Conservation (phyloP, 2,888 invertebrate genomes). For the Myathropa florea region DNA sequence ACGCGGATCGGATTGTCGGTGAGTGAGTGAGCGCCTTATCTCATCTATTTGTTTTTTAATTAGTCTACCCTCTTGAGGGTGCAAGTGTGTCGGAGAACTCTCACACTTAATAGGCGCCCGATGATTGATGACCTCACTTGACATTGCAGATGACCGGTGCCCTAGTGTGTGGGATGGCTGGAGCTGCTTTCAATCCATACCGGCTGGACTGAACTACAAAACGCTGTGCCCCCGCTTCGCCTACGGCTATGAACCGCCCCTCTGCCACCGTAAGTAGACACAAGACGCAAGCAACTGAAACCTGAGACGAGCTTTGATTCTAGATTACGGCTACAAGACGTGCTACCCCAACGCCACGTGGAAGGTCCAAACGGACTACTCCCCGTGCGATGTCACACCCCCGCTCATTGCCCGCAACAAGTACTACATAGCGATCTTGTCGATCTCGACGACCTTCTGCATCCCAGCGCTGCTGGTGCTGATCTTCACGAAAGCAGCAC, state of each 20-base stretch:
- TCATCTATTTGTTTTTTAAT: too few relatives aligned
- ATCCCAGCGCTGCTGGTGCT: conserved; percentile 84
- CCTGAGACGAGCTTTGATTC: not conserved
- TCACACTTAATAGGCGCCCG: too few relatives aligned
- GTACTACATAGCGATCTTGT: conserved; percentile 82
- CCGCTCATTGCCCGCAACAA: conserved; percentile 82
- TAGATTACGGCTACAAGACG: conserved; percentile 83
- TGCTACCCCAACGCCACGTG: conserved; percentile 83
- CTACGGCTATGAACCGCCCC: conserved; percentile 82
- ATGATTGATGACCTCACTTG: not conserved
- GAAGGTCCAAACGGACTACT: conserved; percentile 84
- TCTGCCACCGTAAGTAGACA: conserved; percentile 82
- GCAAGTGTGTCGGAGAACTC: not conserved
- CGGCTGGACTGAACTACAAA: conserved; percentile 79
- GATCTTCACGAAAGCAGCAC: conserved; percentile 82
- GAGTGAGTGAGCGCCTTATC: too few relatives aligned
- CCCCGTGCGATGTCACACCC: conserved; percentile 82
- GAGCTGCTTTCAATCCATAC: conserved; percentile 83
- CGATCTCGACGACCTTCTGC: conserved; percentile 82
- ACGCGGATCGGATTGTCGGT: conserved; percentile 20
- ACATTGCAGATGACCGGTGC: conserved; percentile 77
- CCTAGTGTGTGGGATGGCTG: conserved; percentile 85
- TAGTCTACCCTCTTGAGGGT: too few relatives aligned
- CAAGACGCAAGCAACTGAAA: not conserved
- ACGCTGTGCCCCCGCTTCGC: conserved; percentile 84